Percentiles rank a stretch among this genome's conserved stretches.
phyloP scores from a whole-genome alignment of 2,797 vertebrate species.

The Bradypus variegatus region DNA sequence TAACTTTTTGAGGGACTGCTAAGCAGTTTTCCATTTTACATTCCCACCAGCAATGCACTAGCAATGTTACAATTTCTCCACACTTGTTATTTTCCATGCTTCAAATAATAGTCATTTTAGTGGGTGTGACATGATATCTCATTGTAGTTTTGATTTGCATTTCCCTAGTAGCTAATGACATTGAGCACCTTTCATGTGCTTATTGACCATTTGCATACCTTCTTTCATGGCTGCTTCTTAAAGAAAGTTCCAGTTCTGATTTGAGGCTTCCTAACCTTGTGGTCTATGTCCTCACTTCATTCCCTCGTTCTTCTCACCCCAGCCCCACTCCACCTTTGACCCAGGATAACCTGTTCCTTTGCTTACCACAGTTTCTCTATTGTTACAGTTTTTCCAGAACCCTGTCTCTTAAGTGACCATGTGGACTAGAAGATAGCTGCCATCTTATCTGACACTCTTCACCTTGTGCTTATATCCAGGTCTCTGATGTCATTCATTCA shows the following conservation, averaged over 20 bases:
- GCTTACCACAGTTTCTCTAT: not conserved
- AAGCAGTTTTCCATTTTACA: too few species aligned
- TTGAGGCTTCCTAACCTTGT: not conserved
- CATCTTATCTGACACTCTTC: not conserved
- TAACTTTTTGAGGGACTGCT: too few species aligned
- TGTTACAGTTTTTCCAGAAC: not conserved
- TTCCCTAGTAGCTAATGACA: too few species aligned
- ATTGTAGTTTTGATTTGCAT: too few species aligned
- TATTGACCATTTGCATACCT: not conserved
- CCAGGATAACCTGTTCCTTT: slow-evolving; percentile 70
- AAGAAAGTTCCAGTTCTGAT: not conserved
- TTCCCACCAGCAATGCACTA: too few species aligned
- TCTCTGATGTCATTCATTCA: not conserved
- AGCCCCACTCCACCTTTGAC: not conserved
- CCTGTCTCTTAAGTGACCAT: not conserved
- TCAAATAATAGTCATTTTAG: too few species aligned
- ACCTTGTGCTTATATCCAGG: not conserved
- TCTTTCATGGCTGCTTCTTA: not conserved
- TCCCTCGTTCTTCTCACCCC: not conserved
- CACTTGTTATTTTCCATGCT: too few species aligned
- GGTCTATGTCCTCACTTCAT: not conserved
- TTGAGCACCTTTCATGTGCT: too few species aligned
- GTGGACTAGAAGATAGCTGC: not conserved
- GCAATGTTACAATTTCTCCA: too few species aligned
- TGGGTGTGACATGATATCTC: too few species aligned